Evolutionary conservation across 2,113 vertebrate genomes (phyloP), one percentile per base, ranked within the genome.

Genomic region (Serilophus lunatus): DNA sequence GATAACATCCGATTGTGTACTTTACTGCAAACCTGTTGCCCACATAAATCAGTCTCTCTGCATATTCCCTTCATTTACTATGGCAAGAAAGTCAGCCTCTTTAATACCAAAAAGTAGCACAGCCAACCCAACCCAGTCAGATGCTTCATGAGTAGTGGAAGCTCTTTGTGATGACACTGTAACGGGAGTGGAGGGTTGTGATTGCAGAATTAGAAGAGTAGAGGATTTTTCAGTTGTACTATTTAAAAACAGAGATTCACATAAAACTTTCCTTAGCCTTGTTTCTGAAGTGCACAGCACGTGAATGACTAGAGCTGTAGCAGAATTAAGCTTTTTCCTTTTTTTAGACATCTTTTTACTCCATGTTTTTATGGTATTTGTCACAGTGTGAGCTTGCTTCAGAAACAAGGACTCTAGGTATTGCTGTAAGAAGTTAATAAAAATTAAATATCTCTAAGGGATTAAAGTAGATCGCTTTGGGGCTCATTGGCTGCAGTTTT

Each of bases 351-450:
- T 82, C 44, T 54, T 77, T 94, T 91, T 6, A 26, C 19, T 76
- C 29, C 4, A 1, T 38, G 6, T 47, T 93, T 87, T 87, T 80
- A 26, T 23, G 17, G 59, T 65, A 47, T 85, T 92, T 85, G 17
- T 82, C 60, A 56, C 68, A 71, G 38, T 40, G 33, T 38, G 56
- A 36, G 18, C 26, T 76, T 75, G 54, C 23, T 88, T 70, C 49
- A 47, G 42, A 82, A 82, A 66, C 44, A 26, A 82, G 22, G n/a
- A 57, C 36, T 77, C 24, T 17, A 72, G 51, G 64, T 93, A 59
- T 51, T 94, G 64, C 82, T 88, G 44, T 66, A 77, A 90, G 64
- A 85, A 95, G 90, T 86, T 69, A 86, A 64, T 85, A 75, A 74
- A 91, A 89, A 88, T 72, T 78, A 83, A 60, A 74, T 22, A 40